Percentiles rank a stretch among this genome's conserved stretches.
Conservation (phyloP, 2,888 invertebrate species). For the Ceriagrion tenellum region DNA sequence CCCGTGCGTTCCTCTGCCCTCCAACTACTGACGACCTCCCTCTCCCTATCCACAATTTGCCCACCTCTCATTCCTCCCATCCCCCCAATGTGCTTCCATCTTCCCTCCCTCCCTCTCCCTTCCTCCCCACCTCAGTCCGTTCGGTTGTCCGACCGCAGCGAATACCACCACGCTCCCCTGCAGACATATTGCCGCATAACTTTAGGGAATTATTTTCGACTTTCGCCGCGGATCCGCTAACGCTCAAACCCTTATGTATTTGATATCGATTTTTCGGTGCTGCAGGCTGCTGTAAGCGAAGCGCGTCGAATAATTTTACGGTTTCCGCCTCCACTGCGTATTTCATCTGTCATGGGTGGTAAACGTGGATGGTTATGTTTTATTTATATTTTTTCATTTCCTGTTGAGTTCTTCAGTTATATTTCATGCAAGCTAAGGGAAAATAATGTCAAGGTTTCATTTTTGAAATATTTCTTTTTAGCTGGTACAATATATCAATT, state of each 20-base stretch:
- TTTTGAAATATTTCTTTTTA: no score
- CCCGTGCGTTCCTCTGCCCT: neutral
- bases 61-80: neutral
- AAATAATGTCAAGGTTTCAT: no score
- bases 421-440: no score
- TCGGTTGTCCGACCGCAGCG: neutral
- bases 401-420: no score
- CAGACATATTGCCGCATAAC: conserved; percentile 14
- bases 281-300: neutral
- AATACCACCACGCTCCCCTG: neutral
- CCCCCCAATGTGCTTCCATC: neutral
- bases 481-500: no score
- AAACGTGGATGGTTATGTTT: no score
- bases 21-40: no score
- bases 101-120: neutral
- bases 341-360: neutral
- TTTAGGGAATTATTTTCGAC: neutral
- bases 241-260: neutral
- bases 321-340: no score
- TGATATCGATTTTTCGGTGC: neutral
- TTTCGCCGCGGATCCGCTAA: neutral
- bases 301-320: neutral
- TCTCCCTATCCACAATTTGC: neutral
- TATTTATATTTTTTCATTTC: no score
- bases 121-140: neutral